A percentile compares a stretch with the other conserved stretches of the same genome.
phyloP scores from a whole-genome alignment of 2,797 vertebrate species.

The Halcyon chelicuti region DNA sequence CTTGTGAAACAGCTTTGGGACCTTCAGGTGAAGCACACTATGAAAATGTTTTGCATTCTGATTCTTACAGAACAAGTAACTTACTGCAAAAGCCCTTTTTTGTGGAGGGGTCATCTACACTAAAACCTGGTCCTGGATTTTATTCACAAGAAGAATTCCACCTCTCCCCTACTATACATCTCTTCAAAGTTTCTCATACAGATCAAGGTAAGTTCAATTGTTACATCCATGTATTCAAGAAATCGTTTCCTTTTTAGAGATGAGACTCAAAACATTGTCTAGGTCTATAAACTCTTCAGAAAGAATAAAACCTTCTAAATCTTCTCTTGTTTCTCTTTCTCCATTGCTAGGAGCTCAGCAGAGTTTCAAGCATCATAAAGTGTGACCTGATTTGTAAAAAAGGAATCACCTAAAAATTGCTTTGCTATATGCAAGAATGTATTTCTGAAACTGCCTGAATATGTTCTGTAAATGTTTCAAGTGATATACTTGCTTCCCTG shows the following conservation, averaged over 20 bases:
- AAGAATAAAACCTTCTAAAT: constrained; percentile 13
- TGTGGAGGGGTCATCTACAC: not conserved
- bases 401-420: constrained; percentile 14
- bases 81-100: not conserved
- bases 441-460: constrained; percentile 12
- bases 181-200: not conserved
- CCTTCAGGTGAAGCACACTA: not conserved
- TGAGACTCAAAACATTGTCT: not conserved
- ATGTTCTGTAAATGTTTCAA: not conserved
- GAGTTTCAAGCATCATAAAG: not conserved
- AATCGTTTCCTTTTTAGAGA: not conserved
- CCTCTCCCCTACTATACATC: not conserved
- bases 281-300: constrained; percentile 1
- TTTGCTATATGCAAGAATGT: not conserved
- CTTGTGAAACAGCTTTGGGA: not conserved
- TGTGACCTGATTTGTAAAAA: constrained; percentile 1
- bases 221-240: not conserved
- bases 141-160: not conserved
- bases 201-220: not conserved
- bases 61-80: not conserved
- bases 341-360: not conserved
- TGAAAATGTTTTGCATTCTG: not conserved
- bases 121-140: not conserved
- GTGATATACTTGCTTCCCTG: not conserved
- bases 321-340: not conserved